Conservation (phyloP, 2,797 vertebrate genomes). For the Poecilia velifera region DNA sequence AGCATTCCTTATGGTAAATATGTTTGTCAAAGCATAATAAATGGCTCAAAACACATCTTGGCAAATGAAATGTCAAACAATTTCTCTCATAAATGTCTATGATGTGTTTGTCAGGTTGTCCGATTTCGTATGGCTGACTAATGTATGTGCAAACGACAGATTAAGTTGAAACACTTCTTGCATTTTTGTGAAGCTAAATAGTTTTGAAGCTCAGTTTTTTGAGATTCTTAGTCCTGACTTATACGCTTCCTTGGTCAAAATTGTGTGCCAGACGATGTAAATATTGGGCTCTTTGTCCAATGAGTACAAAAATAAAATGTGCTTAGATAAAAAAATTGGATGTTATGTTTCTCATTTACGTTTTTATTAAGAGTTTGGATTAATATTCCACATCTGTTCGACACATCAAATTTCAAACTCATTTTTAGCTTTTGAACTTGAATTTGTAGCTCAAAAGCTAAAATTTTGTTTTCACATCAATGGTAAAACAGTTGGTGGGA, state of each 20-base stretch:
- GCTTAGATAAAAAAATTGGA: background rate
- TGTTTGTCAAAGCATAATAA: background rate
- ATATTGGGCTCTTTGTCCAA: background rate
- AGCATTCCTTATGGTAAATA: background rate
- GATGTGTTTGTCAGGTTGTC: background rate
- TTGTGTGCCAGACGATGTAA: background rate
- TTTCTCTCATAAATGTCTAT: background rate
- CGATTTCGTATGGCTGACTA: background rate
- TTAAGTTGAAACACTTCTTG: background rate
- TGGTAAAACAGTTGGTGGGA: background rate
- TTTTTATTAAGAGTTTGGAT: too few species aligned
- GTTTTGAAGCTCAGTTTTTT: background rate
- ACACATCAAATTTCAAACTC: too few species aligned
- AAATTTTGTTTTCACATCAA: background rate
- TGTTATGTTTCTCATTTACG: too few species aligned
- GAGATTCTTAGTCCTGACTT: background rate
- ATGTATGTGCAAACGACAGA: background rate
- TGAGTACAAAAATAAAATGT: background rate
- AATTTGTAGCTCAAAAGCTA: too few species aligned
- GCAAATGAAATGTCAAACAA: background rate
- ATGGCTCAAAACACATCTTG: background rate
- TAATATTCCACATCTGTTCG: too few species aligned
- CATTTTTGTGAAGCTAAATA: background rate
- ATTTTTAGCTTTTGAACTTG: too few species aligned
- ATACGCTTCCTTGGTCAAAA: background rate